Percentiles rank a stretch among this genome's conserved stretches.
phyloP scores from a whole-genome alignment of 2,797 vertebrate genomes.

The Ciconia nigra region DNA sequence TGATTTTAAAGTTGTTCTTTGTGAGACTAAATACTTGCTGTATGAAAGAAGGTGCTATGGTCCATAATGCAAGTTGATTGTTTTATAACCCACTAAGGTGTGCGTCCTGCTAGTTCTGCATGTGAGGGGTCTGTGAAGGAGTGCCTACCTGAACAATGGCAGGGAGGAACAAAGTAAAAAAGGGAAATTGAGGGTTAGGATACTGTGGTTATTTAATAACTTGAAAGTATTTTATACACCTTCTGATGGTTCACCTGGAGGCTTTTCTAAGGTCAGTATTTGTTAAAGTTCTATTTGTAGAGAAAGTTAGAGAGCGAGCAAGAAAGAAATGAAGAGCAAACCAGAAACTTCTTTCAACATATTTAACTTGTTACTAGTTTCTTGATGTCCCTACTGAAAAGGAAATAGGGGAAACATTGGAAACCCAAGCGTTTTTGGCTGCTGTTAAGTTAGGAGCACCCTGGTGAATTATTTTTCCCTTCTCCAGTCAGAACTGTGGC shows the following conservation, averaged over 20 bases:
- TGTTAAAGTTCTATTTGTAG: not conserved
- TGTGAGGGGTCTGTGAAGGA: not conserved
- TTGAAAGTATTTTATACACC: not conserved
- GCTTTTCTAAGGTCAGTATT: not conserved
- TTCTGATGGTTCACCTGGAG: not conserved
- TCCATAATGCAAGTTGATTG: too few relatives aligned
- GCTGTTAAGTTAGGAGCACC: not conserved
- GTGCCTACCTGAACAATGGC: not conserved
- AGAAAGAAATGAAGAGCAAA: not conserved
- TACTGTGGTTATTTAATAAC: not conserved
- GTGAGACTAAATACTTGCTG: not conserved
- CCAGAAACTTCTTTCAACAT: not conserved
- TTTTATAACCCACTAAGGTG: not conserved
- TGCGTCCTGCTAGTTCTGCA: not conserved
- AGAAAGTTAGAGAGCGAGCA: not conserved
- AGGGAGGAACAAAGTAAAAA: not conserved
- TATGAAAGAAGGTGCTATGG: not conserved
- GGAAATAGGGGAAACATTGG: not conserved
- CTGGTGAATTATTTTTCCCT: conserved; percentile 25
- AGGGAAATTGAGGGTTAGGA: not conserved
- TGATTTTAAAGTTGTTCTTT: not conserved
- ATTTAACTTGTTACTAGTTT: conserved; percentile 19
- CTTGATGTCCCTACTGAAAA: not conserved
- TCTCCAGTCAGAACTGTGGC: not conserved
- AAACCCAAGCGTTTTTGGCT: not conserved